Conservation (phyloP, 2,113 vertebrate species). For the Sinocyclocheilus maitianheensis region DNA sequence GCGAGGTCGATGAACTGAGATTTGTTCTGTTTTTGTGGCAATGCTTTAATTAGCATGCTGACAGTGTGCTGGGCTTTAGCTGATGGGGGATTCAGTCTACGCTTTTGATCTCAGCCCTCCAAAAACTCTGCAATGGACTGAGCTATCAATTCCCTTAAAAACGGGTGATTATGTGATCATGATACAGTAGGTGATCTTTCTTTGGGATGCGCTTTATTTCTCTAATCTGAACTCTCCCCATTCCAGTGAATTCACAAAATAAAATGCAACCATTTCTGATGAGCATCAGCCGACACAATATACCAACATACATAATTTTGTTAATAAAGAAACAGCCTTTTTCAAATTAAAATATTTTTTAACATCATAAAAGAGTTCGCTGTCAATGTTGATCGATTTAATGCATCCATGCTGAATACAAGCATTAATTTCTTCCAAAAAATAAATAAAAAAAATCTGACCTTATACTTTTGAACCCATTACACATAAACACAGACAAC, state of each 20-base stretch:
- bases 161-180: neutral
- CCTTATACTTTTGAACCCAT: neutral
- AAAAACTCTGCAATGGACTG: neutral
- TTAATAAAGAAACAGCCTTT: no score
- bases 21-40: neutral
- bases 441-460: no score
- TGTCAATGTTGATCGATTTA: neutral
- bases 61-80: neutral
- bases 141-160: neutral
- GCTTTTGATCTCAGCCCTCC: neutral
- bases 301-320: no score
- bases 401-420: neutral
- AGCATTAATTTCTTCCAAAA: no score
- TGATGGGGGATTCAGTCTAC: neutral
- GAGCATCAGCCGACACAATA: no score
- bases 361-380: neutral
- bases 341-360: neutral
- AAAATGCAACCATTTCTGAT: neutral
- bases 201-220: neutral
- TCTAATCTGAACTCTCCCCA: neutral
- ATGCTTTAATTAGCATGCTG: slow-evolving; percentile 14
- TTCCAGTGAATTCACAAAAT: neutral
- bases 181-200: neutral
- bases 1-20: slow-evolving; percentile 3
- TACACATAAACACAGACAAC: slow-evolving; percentile 43